Conservation (phyloP, 35 echinoderm and acorn worm genomes). For the Strongylocentrotus purpuratus region DNA sequence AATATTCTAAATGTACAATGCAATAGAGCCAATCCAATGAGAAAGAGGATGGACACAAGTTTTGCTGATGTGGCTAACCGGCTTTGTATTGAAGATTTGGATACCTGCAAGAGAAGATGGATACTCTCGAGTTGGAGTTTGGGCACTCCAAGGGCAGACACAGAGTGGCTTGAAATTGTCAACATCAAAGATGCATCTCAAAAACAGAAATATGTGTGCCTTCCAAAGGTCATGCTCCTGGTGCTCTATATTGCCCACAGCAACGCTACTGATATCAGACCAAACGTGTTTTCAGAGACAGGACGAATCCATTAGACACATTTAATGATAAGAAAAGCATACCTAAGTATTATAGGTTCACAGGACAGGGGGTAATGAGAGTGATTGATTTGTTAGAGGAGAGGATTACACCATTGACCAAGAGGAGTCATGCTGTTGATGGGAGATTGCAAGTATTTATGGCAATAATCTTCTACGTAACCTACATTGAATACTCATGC, state of each 20-base stretch:
- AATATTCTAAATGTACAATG: too few relatives aligned
- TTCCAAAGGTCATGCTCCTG: constrained; percentile 37
- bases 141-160: constrained; percentile 50
- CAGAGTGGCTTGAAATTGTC: constrained; percentile 44
- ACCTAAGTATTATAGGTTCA: too few relatives aligned
- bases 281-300: too few relatives aligned
- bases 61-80: constrained; percentile 43
- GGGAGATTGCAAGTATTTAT: neutral
- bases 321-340: too few relatives aligned
- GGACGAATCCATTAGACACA: too few relatives aligned
- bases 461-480: neutral
- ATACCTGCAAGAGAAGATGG: constrained; percentile 60
- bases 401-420: neutral
- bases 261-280: neutral
- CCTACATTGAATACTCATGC: too few relatives aligned
- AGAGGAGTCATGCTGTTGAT: neutral
- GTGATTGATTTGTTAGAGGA: neutral
- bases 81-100: constrained; percentile 70
- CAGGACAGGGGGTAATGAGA: neutral
- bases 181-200: constrained; percentile 47
- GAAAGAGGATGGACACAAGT: constrained; percentile 26
- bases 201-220: constrained; percentile 41
- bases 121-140: constrained; percentile 69
- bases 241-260: constrained; percentile 46
- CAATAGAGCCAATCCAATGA: constrained; percentile 40